phyloP scores from a whole-genome alignment of 53 echinoderm and acorn worm genomes.

The Pentamera pediparva region DNA sequence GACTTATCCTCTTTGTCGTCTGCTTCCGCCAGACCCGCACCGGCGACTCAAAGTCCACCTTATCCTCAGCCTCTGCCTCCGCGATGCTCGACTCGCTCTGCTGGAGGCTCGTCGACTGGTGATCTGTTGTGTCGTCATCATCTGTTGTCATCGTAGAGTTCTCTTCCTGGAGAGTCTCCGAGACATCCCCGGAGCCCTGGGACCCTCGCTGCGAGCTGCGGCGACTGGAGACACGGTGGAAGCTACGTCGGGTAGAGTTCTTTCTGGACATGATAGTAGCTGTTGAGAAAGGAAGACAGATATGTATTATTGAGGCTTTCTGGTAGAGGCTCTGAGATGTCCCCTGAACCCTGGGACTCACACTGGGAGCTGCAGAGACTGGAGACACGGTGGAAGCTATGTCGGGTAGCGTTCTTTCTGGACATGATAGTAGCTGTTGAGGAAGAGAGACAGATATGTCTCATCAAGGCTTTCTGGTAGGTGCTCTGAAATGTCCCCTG shows the following conservation, averaged over 20 bases:
- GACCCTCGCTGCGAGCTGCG: constrained; percentile 31
- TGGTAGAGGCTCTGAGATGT: too few species aligned
- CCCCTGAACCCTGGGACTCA: constrained; percentile 23
- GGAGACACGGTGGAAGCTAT: constrained; percentile 56
- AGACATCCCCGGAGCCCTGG: constrained; percentile 49
- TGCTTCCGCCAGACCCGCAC: constrained; percentile 72
- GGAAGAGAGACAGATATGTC: background rate
- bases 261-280: constrained; percentile 80
- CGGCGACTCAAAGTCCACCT: constrained; percentile 50
- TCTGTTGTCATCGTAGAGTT: constrained; percentile 8
- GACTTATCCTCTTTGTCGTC: constrained; percentile 76
- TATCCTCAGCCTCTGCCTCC: constrained; percentile 66
- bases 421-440: constrained; percentile 75
- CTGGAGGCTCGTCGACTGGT: constrained; percentile 11
- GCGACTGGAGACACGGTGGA: constrained; percentile 57
- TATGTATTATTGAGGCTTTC: background rate
- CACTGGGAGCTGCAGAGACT: constrained; percentile 49
- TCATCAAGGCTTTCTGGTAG: background rate
- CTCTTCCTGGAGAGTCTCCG: constrained; percentile 41
- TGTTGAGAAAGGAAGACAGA: background rate
- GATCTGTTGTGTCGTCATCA: background rate
- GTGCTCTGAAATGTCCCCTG: too few species aligned
- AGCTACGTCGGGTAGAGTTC: constrained; percentile 69
- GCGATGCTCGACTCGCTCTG: constrained; percentile 67
- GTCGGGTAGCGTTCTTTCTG: constrained; percentile 63